These are phyloP conservation scores for Arvicanthis niloticus DNA, from an alignment of 2,113 vertebrate genomes.

Conservation along the genomic window DNA sequence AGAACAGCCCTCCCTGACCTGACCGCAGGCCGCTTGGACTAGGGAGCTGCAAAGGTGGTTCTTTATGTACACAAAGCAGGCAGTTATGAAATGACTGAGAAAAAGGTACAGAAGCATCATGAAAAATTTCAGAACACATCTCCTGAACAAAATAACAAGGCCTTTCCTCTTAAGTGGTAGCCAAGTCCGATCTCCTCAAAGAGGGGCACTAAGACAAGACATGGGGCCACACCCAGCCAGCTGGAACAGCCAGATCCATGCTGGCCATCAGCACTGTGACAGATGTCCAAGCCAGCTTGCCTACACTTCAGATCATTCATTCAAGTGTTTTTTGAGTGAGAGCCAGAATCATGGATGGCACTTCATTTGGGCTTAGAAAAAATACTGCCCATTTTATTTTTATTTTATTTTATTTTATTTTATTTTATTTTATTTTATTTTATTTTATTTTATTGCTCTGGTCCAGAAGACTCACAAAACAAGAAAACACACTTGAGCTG, in stretches of 20 bases:
- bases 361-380: conserved; percentile 2
- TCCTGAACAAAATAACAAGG: not conserved
- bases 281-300: conserved; percentile 82
- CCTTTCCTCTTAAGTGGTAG: not conserved
- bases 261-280: conserved; percentile 72
- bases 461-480: not conserved
- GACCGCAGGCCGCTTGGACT: not conserved
- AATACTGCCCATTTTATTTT: not conserved
- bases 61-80: not conserved
- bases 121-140: not conserved
- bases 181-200: not conserved
- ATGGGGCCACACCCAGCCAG: conserved; percentile 65
- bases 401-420: not conserved
- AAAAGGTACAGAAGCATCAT: not conserved
- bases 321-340: conserved; percentile 71
- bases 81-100: not conserved
- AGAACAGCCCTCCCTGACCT: not conserved
- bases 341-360: conserved; percentile 52
- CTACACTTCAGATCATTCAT: conserved; percentile 73
- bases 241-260: conserved; percentile 48
- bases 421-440: not conserved
- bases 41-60: not conserved
- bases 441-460: not conserved
- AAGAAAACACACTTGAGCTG: not conserved
- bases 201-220: not conserved